Percentiles rank a stretch among this genome's conserved stretches.
phyloP scores from a whole-genome alignment of 2,113 vertebrate genomes.

The Dicentrarchus labrax region DNA sequence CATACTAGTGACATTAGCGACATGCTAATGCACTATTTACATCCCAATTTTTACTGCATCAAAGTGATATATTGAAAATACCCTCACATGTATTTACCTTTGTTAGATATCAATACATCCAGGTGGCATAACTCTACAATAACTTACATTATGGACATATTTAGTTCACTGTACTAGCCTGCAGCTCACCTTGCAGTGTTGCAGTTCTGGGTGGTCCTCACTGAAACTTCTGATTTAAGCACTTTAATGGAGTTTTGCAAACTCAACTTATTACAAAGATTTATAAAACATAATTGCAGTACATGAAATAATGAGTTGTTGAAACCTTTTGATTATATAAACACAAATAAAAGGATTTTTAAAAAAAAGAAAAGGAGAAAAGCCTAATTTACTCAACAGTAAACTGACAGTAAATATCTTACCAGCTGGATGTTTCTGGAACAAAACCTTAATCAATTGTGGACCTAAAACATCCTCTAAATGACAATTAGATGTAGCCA shows the following conservation, averaged over 20 bases:
- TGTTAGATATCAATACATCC: background rate
- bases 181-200: background rate
- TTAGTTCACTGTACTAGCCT: background rate
- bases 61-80: background rate
- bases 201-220: background rate
- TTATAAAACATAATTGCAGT: background rate
- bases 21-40: too few species aligned
- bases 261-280: background rate
- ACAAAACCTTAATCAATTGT: too few species aligned
- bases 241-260: background rate
- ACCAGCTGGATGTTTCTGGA: too few species aligned
- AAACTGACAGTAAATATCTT: too few species aligned
- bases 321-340: background rate
- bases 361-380: too few species aligned
- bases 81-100: background rate
- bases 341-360: background rate
- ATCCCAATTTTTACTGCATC: background rate
- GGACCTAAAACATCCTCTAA: too few species aligned
- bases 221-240: background rate
- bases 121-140: background rate
- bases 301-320: background rate
- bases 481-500: slow-evolving; percentile 43
- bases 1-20: too few species aligned
- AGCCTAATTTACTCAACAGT: too few species aligned
- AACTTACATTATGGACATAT: background rate